phyloP scores from a whole-genome alignment of 92 coral and sea anemone genomes.

The Desmophyllum pertusum region DNA sequence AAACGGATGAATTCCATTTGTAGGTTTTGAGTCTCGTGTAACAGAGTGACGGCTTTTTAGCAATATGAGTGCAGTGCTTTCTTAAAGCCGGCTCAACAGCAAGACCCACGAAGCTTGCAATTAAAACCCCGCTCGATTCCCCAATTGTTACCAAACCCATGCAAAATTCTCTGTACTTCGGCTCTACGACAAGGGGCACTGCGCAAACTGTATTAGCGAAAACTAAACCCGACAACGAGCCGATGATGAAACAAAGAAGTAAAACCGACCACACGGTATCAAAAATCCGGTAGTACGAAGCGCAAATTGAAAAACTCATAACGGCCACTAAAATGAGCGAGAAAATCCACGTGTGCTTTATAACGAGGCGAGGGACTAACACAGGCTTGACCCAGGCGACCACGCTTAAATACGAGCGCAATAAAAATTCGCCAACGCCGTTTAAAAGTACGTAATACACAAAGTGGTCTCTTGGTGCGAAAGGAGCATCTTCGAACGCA shows the following conservation, averaged over 20 bases:
- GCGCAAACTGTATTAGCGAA: conserved; percentile 76
- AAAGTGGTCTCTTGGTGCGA: conserved; percentile 75
- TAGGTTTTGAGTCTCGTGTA: conserved; percentile 66
- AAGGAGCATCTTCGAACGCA: conserved; percentile 68
- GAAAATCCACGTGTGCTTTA: conserved; percentile 75
- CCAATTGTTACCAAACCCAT: conserved; percentile 77
- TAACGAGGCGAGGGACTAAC: conserved; percentile 59
- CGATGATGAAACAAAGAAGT: conserved; percentile 65
- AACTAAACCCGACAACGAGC: conserved; percentile 73
- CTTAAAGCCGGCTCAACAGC: conserved; percentile 78
- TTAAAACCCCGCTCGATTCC: conserved; percentile 64
- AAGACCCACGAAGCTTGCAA: conserved; percentile 74
- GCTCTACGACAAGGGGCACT: conserved; percentile 68
- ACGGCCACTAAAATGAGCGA: conserved; percentile 52
- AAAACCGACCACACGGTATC: conserved; percentile 58
- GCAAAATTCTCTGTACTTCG: conserved; percentile 80
- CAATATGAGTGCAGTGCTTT: conserved; percentile 54
- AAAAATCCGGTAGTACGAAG: conserved; percentile 78
- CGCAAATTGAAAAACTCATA: conserved; percentile 62
- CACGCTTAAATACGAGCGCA: conserved; percentile 70
- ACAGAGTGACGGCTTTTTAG: conserved; percentile 42
- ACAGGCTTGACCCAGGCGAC: conserved; percentile 63
- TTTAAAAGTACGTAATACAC: conserved; percentile 73
- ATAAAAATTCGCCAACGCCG: conserved; percentile 76
- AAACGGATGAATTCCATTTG: conserved; percentile 70